phyloP scores from a whole-genome alignment of 2,888 invertebrate species.

The Macrophya annulata region DNA sequence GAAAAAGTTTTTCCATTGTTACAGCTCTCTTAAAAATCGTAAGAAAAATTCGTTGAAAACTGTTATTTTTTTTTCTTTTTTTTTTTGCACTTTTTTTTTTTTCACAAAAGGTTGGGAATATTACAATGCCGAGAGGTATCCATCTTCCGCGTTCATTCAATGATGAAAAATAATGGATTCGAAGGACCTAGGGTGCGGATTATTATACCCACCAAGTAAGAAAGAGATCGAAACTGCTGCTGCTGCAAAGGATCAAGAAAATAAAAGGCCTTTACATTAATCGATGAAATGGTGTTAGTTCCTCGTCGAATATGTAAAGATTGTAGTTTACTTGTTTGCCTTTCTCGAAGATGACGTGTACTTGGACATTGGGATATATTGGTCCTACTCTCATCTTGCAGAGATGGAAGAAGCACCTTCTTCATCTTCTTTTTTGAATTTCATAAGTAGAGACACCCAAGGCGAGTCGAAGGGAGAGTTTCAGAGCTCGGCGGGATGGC shows the following conservation, averaged over 20 bases:
- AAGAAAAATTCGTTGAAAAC: background rate
- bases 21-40: background rate
- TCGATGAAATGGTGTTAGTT: background rate
- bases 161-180: conserved; percentile 64
- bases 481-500: conserved; percentile 64
- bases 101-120: conserved; percentile 68
- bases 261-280: background rate
- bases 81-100: conserved; percentile 51
- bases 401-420: background rate
- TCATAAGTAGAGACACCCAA: background rate
- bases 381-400: background rate
- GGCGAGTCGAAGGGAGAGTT: conserved; percentile 31
- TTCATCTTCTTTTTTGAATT: background rate
- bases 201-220: background rate
- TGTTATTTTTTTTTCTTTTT: background rate
- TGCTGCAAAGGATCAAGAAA: background rate
- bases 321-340: background rate
- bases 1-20: background rate
- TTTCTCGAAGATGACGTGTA: background rate
- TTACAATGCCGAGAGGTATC: conserved; percentile 72
- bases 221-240: background rate
- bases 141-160: conserved; percentile 75
- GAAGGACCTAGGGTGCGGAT: background rate
- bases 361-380: background rate
- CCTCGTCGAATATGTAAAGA: background rate